Evolutionary conservation across 2,113 vertebrate genomes (phyloP).

Genomic region (Dascyllus trimaculatus): DNA sequence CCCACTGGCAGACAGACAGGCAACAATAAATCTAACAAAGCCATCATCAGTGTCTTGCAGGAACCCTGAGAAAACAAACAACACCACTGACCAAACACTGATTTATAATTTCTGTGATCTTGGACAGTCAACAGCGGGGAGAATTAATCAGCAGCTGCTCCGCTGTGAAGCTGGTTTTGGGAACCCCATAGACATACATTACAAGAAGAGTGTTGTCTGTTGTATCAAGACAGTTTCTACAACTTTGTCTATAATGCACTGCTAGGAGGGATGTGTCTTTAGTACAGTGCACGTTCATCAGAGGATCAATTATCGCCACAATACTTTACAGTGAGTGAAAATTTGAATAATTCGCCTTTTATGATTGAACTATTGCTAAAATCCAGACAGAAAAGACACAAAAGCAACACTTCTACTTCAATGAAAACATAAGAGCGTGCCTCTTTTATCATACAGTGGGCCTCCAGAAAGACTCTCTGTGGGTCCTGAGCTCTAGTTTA

Average conservation of each 20-base stretch:
- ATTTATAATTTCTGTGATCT: constrained; percentile 50
- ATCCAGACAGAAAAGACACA: neutral
- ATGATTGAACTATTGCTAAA: neutral
- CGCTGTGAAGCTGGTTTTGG: constrained; percentile 11
- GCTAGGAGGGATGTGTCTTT: neutral
- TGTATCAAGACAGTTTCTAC: constrained; percentile 6
- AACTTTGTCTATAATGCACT: constrained; percentile 2
- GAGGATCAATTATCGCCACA: no score
- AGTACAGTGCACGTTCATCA: neutral
- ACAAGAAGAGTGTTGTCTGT: neutral
- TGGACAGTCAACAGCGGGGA: constrained; percentile 41
- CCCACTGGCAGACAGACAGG: constrained; percentile 69
- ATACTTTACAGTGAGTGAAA: no score
- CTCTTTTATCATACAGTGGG: neutral
- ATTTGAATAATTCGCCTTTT: no score
- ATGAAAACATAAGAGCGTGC: neutral
- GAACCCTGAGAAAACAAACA: constrained; percentile 56
- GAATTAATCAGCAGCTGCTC: constrained; percentile 33
- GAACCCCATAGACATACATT: neutral
- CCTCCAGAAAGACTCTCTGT: constrained; percentile 1
- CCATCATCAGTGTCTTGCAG: constrained; percentile 58
- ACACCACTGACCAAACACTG: constrained; percentile 46
- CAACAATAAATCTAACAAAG: constrained; percentile 68
- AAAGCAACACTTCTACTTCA: neutral
- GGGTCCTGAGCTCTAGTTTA: constrained; percentile 25